Evolutionary conservation across 2,888 invertebrate genomes (phyloP), one percentile per base, ranked within the genome.

Genomic region (Synergus itoensis): DNA sequence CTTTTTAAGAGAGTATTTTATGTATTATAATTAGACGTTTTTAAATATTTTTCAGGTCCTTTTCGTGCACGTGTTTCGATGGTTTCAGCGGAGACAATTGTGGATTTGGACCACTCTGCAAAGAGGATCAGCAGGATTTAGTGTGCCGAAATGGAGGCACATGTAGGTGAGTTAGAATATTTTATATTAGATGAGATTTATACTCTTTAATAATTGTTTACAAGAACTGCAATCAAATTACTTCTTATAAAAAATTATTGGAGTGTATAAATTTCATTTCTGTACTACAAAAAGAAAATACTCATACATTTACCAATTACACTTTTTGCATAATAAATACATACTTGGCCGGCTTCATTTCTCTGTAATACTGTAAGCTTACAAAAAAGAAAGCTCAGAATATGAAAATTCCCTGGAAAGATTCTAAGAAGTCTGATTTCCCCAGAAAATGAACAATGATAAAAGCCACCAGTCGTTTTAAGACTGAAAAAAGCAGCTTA

Each of bases 61-160:
- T 96, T 92, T 94, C 93, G 90, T 98, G 97, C 92, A 94, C 95
- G 79, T 98, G 98, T 92, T 97, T 97, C 92, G 93, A 95, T 77
- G 96, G 96, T 63, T 98, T 96, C 93, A 95, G 94, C 77, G 98
- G 97, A 8, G 92, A 93, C 5, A 95, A 95, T 90, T 98, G 98
- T 91, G 96, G 97, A 64, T 94, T 94, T 86, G 98, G 98, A 16
- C 96, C 96, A 0, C 94, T 96, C 79, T 98, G 98, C 92, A 94
- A 95, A 81, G 94, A 94, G 79, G 93, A 94, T 64, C 94, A 94
- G 80, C 93, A 93, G 80, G 93, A 93, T 88, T 86, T 89, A 80
- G 94, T 96, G 89, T 98, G 98, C 92, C 94, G 95, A 92, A 97
- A 97, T 88, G 96, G 96, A 57, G 97, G 96, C 81, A 95, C 94